Percentiles rank a stretch among this genome's conserved stretches.
Evolutionary conservation across 2,113 vertebrate genomes (phyloP).

Genomic region (Esox niger): DNA sequence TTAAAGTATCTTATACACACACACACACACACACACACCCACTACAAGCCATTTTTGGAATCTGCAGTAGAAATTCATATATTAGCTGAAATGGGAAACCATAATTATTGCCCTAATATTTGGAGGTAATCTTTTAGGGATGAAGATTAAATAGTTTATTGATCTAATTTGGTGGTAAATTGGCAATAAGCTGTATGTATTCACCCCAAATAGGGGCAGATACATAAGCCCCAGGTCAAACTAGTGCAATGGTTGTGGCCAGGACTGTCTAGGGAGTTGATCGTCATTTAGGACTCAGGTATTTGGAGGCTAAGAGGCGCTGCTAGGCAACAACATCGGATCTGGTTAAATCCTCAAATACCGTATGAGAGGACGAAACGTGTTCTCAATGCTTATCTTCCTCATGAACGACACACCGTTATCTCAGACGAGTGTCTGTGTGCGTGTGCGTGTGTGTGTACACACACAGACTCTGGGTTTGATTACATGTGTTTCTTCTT

Average conservation of each 20-base stretch:
- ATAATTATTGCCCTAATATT: slow-evolving; percentile 17
- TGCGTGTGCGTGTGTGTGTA: slow-evolving; percentile 9
- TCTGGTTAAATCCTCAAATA: background rate
- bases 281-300: too few relatives aligned
- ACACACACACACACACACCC: slow-evolving; percentile 29
- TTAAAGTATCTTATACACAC: too few relatives aligned
- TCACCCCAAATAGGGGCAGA: background rate
- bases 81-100: slow-evolving; percentile 26
- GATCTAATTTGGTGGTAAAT: slow-evolving; percentile 44
- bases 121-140: slow-evolving; percentile 27
- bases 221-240: too few relatives aligned
- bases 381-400: background rate
- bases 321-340: slow-evolving; percentile 3
- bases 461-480: too few relatives aligned
- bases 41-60: slow-evolving; percentile 37
- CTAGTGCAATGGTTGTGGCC: too few relatives aligned
- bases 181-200: slow-evolving; percentile 13
- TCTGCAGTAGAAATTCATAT: slow-evolving; percentile 36
- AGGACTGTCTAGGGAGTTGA: too few relatives aligned
- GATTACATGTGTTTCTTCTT: too few relatives aligned
- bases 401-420: background rate
- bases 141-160: slow-evolving; percentile 25
- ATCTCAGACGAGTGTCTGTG: background rate
- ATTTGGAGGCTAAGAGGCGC: background rate
- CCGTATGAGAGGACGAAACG: background rate